phyloP scores from a whole-genome alignment of 2,888 invertebrate genomes.

The Amiota communis region DNA sequence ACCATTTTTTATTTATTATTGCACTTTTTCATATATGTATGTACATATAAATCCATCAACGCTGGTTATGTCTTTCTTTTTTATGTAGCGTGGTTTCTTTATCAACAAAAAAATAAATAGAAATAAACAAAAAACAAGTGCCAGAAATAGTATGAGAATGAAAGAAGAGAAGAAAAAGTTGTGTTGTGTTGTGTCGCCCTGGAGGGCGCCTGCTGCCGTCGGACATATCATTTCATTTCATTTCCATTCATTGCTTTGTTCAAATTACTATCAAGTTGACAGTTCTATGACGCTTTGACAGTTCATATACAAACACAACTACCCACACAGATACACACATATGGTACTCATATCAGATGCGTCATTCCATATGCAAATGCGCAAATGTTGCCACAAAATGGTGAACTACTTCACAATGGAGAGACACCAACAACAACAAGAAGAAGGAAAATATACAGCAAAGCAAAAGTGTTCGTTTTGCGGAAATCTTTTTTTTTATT shows the following conservation, averaged over 20 bases:
- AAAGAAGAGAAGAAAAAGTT: slow-evolving; percentile 19
- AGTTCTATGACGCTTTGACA: slow-evolving; percentile 70
- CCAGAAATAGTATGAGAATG: slow-evolving; percentile 45
- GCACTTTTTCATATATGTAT: no score
- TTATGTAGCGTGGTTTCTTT: slow-evolving; percentile 5
- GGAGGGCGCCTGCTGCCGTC: slow-evolving; percentile 7
- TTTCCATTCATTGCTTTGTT: slow-evolving; percentile 59
- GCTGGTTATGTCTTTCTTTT: slow-evolving; percentile 47
- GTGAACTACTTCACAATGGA: slow-evolving; percentile 54
- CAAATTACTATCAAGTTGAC: slow-evolving; percentile 69
- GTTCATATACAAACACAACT: slow-evolving; percentile 53
- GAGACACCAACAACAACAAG: slow-evolving; percentile 61
- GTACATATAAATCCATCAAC: slow-evolving; percentile 63
- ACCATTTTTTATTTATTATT: background rate
- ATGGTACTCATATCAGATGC: slow-evolving; percentile 27
- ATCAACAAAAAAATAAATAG: slow-evolving; percentile 38
- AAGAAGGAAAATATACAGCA: slow-evolving; percentile 42
- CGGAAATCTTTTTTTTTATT: slow-evolving; percentile 9
- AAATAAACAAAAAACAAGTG: slow-evolving; percentile 40
- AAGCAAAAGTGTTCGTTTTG: slow-evolving; percentile 20
- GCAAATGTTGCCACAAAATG: slow-evolving; percentile 31
- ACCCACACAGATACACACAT: slow-evolving; percentile 33
- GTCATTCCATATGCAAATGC: slow-evolving; percentile 64
- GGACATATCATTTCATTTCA: slow-evolving; percentile 24
- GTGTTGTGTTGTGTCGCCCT: background rate